Evolutionary conservation across 2,888 invertebrate genomes (phyloP).

Genomic region (Machimus atricapillus): DNA sequence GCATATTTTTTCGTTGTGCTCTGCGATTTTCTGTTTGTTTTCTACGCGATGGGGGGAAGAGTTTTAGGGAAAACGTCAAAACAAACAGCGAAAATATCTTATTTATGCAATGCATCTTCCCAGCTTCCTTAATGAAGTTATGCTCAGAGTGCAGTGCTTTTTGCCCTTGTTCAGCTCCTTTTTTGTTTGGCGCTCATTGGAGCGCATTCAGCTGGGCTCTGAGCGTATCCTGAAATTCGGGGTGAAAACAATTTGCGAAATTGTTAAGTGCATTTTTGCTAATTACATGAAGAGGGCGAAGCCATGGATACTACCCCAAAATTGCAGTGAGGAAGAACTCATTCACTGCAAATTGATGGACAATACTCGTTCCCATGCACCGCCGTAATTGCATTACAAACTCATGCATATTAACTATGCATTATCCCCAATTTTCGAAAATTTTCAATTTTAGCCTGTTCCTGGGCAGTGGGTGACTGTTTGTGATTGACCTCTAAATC

Average conservation of each 20-base stretch:
- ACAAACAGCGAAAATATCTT: constrained; percentile 25
- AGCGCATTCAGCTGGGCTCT: not conserved
- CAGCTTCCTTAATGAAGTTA: constrained; percentile 7
- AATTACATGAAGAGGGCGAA: not conserved
- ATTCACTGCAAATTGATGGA: not conserved
- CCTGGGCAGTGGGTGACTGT: not conserved
- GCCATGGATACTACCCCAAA: not conserved
- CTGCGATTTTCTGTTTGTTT: not conserved
- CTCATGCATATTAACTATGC: not conserved
- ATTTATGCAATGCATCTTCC: constrained; percentile 28
- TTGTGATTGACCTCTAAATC: not conserved
- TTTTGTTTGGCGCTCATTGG: not conserved
- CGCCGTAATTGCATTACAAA: not conserved
- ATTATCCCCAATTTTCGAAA: not conserved
- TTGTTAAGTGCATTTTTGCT: constrained; percentile 1
- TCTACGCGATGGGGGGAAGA: not conserved
- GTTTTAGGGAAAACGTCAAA: not conserved
- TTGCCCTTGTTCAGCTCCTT: not conserved
- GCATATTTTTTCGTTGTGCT: not conserved
- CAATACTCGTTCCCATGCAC: not conserved
- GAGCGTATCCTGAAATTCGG: not conserved
- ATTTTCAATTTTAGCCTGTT: not conserved
- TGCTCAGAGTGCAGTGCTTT: not conserved
- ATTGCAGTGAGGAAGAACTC: not conserved
- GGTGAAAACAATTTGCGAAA: not conserved